phyloP scores from a whole-genome alignment of 1,140 invertebrate genomes.

The Drosophila elegans region DNA sequence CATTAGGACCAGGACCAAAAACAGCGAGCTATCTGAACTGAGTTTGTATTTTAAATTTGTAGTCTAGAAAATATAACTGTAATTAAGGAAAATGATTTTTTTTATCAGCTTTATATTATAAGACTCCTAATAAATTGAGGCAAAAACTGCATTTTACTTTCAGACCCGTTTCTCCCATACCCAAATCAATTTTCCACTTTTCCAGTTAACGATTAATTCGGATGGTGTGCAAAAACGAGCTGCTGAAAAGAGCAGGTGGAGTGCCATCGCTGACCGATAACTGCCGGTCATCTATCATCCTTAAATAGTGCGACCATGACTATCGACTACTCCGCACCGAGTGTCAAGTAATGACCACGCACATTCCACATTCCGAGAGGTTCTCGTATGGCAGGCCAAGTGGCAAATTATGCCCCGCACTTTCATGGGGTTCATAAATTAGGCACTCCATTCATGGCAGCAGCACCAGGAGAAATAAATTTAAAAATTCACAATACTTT shows the following conservation, averaged over 20 bases:
- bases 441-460: conserved; percentile 13
- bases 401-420: conserved; percentile 41
- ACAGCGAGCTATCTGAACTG: too few relatives aligned
- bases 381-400: conserved; percentile 35
- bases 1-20: too few relatives aligned
- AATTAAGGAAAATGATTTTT: too few relatives aligned
- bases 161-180: too few relatives aligned
- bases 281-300: conserved; percentile 32
- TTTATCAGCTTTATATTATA: too few relatives aligned
- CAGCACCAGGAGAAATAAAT: not conserved
- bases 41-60: too few relatives aligned
- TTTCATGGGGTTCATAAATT: conserved; percentile 16
- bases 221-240: not conserved
- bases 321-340: conserved; percentile 7
- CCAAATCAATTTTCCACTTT: conserved; percentile 1
- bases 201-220: not conserved
- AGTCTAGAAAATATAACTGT: too few relatives aligned
- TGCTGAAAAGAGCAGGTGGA: not conserved
- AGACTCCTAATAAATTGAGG: too few relatives aligned
- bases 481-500: too few relatives aligned
- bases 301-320: conserved; percentile 31
- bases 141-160: too few relatives aligned
- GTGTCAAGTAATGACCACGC: conserved; percentile 33
- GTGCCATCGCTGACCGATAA: conserved; percentile 8
- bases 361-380: not conserved